These are phyloP conservation scores for Aphaenogaster ashmeadi DNA, from an alignment of 1,140 invertebrate species.

Conservation along the genomic window DNA sequence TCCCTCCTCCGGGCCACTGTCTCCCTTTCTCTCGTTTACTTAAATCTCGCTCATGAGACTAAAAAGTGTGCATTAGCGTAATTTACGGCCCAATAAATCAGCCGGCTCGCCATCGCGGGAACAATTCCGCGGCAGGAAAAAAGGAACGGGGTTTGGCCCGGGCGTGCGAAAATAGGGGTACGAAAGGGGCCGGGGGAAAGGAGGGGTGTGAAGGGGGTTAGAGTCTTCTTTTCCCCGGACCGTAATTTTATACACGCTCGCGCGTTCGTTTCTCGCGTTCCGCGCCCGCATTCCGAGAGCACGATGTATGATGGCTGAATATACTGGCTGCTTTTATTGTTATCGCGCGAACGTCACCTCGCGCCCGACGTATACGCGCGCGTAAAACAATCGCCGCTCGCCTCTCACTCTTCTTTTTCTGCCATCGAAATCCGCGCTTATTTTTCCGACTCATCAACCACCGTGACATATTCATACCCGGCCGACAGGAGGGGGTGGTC, in stretches of 20 bases:
- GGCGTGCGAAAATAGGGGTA: conserved; percentile 44
- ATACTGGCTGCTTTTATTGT: conserved; percentile 42
- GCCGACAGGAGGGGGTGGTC: neutral
- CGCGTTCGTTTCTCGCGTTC: conserved; percentile 42
- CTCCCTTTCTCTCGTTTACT: conserved; percentile 61
- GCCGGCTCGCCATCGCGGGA: conserved; percentile 29
- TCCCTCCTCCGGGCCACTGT: no score
- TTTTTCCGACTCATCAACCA: conserved; percentile 28
- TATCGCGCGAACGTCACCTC: conserved; percentile 38
- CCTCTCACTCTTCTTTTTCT: neutral
- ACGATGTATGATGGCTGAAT: conserved; percentile 18
- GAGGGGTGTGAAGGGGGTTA: neutral
- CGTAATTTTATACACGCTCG: conserved; percentile 61
- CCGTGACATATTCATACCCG: conserved; percentile 15
- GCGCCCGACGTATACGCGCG: neutral
- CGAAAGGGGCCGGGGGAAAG: neutral
- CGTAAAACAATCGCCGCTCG: conserved; percentile 20
- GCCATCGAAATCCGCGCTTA: conserved; percentile 25
- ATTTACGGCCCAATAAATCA: conserved; percentile 75
- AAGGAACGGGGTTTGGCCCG: conserved; percentile 34
- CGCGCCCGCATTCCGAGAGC: conserved; percentile 36
- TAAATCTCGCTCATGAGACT: conserved; percentile 67
- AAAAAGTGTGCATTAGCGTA: conserved; percentile 73
- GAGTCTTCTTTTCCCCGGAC: conserved; percentile 43
- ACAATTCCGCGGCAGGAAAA: conserved; percentile 63